Evolutionary conservation across 2,888 invertebrate species (phyloP).

Genomic region (Gasteruption jaculator): DNA sequence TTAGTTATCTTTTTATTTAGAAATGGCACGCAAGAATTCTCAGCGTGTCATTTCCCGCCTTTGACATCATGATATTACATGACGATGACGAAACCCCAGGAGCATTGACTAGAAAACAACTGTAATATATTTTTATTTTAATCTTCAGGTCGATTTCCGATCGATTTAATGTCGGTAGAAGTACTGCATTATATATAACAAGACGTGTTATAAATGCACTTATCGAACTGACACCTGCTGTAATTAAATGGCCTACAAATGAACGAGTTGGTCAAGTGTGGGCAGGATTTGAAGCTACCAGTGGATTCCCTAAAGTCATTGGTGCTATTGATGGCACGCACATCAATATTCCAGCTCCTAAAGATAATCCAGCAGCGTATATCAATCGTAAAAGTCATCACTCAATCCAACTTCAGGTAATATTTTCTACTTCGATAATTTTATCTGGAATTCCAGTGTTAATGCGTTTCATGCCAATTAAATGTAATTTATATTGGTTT

Average conservation of each 20-base stretch:
- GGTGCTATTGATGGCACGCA: constrained; percentile 25
- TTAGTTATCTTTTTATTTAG: too few species aligned
- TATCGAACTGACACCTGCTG: constrained; percentile 11
- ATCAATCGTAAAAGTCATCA: constrained; percentile 24
- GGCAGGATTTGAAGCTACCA: constrained; percentile 14
- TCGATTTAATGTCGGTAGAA: constrained; percentile 19
- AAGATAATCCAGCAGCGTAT: constrained; percentile 20
- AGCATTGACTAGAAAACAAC: too few species aligned
- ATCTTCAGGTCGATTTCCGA: constrained; percentile 20
- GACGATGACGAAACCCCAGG: too few species aligned
- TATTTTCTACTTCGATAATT: not conserved
- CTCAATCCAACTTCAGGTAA: constrained; percentile 24
- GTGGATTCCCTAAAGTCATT: constrained; percentile 22
- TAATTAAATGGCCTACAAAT: constrained; percentile 21
- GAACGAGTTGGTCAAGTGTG: constrained; percentile 13
- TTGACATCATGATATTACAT: too few species aligned
- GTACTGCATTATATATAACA: constrained; percentile 16
- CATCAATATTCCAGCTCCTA: constrained; percentile 20
- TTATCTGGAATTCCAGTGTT: not conserved
- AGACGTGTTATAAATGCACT: constrained; percentile 17
- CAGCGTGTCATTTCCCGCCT: too few species aligned
- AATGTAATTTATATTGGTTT: constrained; percentile 3
- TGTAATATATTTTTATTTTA: too few species aligned
- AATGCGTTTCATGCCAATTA: too few species aligned
- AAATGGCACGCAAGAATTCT: too few species aligned